Percentiles rank a stretch among this genome's conserved stretches.
Conservation (phyloP, 2,113 vertebrate genomes). For the Antigone vipio region DNA sequence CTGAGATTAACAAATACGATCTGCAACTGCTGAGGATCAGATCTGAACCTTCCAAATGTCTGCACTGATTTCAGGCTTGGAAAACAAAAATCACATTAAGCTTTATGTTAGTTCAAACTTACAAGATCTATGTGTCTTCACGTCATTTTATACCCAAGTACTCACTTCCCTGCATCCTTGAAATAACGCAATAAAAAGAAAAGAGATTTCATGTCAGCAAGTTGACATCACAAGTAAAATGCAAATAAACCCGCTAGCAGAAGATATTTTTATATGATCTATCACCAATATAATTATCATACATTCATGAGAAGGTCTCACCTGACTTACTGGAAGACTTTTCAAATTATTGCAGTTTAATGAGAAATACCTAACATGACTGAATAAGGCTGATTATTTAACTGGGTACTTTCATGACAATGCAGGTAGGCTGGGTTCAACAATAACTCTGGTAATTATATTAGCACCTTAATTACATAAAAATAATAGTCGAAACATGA, state of each 20-base stretch:
- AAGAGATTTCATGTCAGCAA: not conserved
- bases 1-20: not conserved
- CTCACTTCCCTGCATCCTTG: not conserved
- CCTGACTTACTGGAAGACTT: not conserved
- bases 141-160: not conserved
- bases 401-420: not conserved
- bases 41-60: not conserved
- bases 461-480: not conserved
- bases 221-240: constrained; percentile 4
- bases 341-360: constrained; percentile 28
- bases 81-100: not conserved
- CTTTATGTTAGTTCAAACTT: not conserved
- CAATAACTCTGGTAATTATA: not conserved
- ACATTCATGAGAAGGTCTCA: constrained; percentile 17
- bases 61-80: not conserved
- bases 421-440: not conserved
- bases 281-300: not conserved
- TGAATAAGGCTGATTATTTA: not conserved
- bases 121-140: not conserved
- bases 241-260: constrained; percentile 7
- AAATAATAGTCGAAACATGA: not conserved
- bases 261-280: constrained; percentile 1
- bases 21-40: not conserved
- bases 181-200: not conserved
- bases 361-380: not conserved